A percentile compares a stretch with the other conserved stretches of the same genome.
Conservation (phyloP, 2,113 vertebrate species). For the Eptatretus burgeri region DNA sequence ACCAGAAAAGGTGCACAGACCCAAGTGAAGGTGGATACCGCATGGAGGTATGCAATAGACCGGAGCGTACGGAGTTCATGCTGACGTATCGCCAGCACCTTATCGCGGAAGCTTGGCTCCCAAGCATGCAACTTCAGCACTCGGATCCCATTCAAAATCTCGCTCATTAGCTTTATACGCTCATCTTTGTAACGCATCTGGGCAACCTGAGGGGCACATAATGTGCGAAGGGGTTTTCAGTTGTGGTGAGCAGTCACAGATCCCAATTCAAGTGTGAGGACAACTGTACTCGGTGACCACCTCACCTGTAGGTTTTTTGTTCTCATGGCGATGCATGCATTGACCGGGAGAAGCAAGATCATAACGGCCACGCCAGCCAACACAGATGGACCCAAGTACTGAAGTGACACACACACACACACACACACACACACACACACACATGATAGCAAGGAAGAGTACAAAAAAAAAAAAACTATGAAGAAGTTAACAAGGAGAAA, state of each 20-base stretch:
- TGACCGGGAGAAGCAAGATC: constrained; percentile 67
- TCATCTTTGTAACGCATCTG: constrained; percentile 94
- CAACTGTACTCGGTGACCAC: background rate
- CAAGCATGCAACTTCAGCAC: constrained; percentile 88
- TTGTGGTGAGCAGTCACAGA: too few relatives aligned
- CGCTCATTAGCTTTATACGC: constrained; percentile 89
- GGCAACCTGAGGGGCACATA: constrained; percentile 28
- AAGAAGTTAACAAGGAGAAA: too few relatives aligned
- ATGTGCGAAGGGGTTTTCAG: too few relatives aligned
- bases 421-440: background rate
- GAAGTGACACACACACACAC: constrained; percentile 2
- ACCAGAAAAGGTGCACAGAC: constrained; percentile 89
- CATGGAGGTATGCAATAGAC: constrained; percentile 50
- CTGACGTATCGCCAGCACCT: constrained; percentile 48
- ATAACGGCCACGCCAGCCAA: constrained; percentile 77
- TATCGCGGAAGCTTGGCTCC: constrained; percentile 72
- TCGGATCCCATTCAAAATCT: constrained; percentile 61
- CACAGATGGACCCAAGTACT: constrained; percentile 14
- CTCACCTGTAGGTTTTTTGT: constrained; percentile 82
- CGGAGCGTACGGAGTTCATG: constrained; percentile 62
- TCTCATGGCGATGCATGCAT: constrained; percentile 75
- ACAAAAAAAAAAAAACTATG: too few relatives aligned
- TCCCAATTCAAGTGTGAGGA: too few relatives aligned
- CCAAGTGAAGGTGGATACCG: constrained; percentile 74
- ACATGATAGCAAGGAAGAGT: too few relatives aligned